Conservation (phyloP, 2,888 invertebrate genomes). For the Alsophila aescularia region DNA sequence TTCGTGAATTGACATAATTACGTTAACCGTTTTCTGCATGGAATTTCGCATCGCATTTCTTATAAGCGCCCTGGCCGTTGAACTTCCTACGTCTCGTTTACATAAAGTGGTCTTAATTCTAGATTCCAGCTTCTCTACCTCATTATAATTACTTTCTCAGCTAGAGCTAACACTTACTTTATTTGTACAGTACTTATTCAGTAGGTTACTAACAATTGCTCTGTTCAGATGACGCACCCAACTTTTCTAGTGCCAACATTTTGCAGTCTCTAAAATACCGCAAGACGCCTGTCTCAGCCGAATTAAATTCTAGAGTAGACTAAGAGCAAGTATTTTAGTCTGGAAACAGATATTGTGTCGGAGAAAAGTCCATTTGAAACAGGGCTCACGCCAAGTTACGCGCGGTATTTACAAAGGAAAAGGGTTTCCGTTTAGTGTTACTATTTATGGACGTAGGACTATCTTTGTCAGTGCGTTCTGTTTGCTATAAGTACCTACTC, state of each 20-base stretch:
- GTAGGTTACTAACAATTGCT: background rate
- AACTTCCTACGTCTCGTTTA: no score
- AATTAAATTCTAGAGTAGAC: constrained; percentile 14
- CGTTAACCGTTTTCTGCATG: no score
- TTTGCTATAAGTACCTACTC: background rate
- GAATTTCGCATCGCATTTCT: no score
- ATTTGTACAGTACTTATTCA: no score
- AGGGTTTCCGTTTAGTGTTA: constrained; percentile 3
- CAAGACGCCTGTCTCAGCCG: background rate
- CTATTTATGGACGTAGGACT: constrained; percentile 1
- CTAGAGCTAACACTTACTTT: no score
- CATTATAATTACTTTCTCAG: no score
- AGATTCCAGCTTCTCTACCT: no score
- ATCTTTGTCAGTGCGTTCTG: background rate
- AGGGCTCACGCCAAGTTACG: background rate
- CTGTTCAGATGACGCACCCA: background rate
- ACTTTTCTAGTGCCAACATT: background rate
- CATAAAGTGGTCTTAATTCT: no score
- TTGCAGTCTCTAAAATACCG: background rate
- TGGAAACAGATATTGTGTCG: background rate
- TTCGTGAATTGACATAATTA: no score
- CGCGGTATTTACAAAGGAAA: background rate
- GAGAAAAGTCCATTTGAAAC: background rate
- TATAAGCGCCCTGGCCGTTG: no score
- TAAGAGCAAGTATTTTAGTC: constrained; percentile 7